Conservation (phyloP, 2,888 invertebrate genomes). For the Eilema depressum region DNA sequence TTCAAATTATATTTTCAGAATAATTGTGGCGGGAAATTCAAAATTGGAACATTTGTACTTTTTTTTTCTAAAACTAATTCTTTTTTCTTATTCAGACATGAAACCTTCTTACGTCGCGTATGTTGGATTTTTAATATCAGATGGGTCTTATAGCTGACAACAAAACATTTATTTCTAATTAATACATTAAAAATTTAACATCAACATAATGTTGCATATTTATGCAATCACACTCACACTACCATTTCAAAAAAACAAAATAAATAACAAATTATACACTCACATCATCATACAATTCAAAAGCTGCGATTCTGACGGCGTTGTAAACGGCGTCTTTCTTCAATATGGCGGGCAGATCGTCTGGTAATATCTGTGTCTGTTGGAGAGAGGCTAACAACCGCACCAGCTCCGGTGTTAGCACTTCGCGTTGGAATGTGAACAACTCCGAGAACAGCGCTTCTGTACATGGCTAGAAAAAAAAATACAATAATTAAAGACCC, state of each 20-base stretch:
- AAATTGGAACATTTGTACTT: neutral
- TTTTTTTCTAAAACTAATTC: no score
- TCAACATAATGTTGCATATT: neutral
- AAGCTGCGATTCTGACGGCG: conserved; percentile 95
- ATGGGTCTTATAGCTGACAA: neutral
- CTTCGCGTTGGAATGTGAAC: conserved; percentile 90
- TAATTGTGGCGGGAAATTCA: neutral
- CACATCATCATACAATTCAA: conserved; percentile 96
- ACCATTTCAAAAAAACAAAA: no score
- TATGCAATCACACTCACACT: neutral
- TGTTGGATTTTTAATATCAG: neutral
- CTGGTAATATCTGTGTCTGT: conserved; percentile 89
- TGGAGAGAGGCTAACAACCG: conserved; percentile 90
- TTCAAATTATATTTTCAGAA: neutral
- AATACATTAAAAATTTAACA: no score
- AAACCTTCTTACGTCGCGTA: neutral
- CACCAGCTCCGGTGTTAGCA: conserved; percentile 91
- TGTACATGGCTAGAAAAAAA: conserved; percentile 91
- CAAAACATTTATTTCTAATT: no score
- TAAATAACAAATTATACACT: conserved; percentile 48
- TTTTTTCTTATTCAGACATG: no score
- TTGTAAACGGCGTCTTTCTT: conserved; percentile 97
- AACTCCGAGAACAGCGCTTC: conserved; percentile 94
- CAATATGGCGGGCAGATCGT: conserved; percentile 92
- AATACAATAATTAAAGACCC: neutral